Evolutionary conservation across 2,113 vertebrate species (phyloP).

Genomic region (Sinocyclocheilus grahami): DNA sequence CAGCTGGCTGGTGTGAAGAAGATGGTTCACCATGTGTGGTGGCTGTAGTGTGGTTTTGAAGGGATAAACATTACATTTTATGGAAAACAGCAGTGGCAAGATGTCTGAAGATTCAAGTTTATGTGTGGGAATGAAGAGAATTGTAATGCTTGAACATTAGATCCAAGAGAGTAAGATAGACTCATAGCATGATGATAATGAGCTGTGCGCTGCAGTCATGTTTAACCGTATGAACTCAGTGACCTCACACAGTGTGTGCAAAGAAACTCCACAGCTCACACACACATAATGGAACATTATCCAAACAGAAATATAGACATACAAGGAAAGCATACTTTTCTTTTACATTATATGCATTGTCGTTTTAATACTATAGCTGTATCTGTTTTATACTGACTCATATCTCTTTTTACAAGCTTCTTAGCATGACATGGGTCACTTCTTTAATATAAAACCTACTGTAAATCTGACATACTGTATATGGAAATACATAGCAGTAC

Average conservation of each 20-base stretch:
- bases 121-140: background rate
- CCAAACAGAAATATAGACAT: background rate
- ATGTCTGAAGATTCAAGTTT: background rate
- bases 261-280: background rate
- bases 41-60: background rate
- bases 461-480: background rate
- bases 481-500: background rate
- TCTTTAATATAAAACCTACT: background rate
- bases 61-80: background rate
- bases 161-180: background rate
- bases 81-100: constrained; percentile 11
- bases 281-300: background rate
- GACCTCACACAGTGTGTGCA: background rate
- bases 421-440: background rate
- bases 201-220: background rate
- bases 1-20: constrained; percentile 11
- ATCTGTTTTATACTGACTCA: background rate
- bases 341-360: background rate
- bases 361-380: background rate
- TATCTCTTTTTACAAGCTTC: background rate
- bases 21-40: constrained; percentile 10
- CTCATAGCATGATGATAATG: background rate
- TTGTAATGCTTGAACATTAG: background rate
- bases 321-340: background rate
- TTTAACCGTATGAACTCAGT: background rate